Base-by-base conservation (phyloP, 2,888 invertebrate species). In the Uropetala carovei region DNA sequence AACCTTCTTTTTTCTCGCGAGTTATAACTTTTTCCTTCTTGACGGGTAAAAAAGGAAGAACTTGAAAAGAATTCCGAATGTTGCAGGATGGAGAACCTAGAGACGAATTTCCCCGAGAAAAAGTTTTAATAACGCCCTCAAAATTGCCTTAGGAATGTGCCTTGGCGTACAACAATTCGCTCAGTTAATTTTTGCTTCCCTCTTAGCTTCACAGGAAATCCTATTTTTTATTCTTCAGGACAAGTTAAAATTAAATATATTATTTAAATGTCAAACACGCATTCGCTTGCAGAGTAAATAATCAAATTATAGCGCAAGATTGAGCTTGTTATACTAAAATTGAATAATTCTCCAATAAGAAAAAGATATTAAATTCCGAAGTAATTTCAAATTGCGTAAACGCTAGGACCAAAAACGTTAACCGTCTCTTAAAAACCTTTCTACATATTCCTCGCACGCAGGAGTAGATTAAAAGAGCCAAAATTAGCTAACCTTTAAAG, bases 81-180 rank as follows among this genome's bases (percentile, higher is more conserved):
- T 75, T 75, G 22, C 75, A 27, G 27, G 27, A 75, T 9, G 75
- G 75, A 22, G 27, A 75, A 27, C 22, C 22, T n/a, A 68, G n/a
- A 68, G 27, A 43, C 22, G 22, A 22, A 11, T 75, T 27, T 75
- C 75, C 27, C 22, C 3, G 75, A 27, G 75, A 64, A 89, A 89
- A 89, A 89, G 64, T 89, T 89, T 89, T 68, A 89, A 89, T 89
- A 89, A 89, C 30, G 60, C 64, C 43, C 18, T 43, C 30, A 89
- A 60, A 89, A 89, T 89, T 89, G 64, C 64, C 89, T 89, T 68
- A 89, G 64, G 64, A 89, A 89, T 89, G 64, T 89, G 43, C 64
- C 64, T 27, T 22, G 43, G 22, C n/a, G 27, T 75, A 27, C 75
- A 27, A 27, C 27, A 13, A 3, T 27, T 75, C 27, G 9, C 22